phyloP scores from a whole-genome alignment of 1,140 invertebrate species.

The Drosophila takahashii region DNA sequence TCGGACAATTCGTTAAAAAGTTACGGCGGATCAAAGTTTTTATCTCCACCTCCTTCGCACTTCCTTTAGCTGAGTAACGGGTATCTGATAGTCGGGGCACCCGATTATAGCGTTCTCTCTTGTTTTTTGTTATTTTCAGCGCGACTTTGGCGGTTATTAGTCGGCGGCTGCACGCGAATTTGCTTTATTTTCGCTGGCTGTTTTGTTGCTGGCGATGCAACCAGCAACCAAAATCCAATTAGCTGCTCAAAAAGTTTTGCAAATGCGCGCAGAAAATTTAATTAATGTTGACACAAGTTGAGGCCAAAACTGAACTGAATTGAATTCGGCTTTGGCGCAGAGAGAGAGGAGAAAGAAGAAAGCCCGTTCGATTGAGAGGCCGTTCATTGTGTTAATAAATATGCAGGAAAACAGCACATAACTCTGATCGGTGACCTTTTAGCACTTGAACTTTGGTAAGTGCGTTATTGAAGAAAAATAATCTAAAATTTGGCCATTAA shows the following conservation, averaged over 20 bases:
- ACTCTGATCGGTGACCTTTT: slow-evolving; percentile 16
- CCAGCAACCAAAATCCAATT: slow-evolving; percentile 76
- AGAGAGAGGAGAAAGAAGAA: background rate
- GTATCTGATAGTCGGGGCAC: no score
- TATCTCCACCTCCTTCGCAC: no score
- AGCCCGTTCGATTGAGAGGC: background rate
- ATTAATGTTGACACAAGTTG: slow-evolving; percentile 81
- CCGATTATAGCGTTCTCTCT: no score
- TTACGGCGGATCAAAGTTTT: no score
- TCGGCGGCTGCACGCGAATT: slow-evolving; percentile 77
- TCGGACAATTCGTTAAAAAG: no score
- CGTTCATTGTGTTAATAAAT: slow-evolving; percentile 2
- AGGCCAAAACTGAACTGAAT: slow-evolving; percentile 56
- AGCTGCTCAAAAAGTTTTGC: slow-evolving; percentile 79
- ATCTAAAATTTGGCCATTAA: no score
- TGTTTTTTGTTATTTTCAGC: slow-evolving; percentile 5
- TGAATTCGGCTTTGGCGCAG: slow-evolving; percentile 27
- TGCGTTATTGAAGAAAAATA: background rate
- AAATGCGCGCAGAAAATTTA: slow-evolving; percentile 76
- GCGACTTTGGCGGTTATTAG: slow-evolving; percentile 66
- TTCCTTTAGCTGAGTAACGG: no score
- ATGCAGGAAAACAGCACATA: background rate
- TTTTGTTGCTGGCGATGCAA: slow-evolving; percentile 48
- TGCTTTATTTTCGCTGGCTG: slow-evolving; percentile 59
- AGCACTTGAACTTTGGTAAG: slow-evolving; percentile 10